Base-by-base conservation (phyloP, 2,797 vertebrate genomes). In the Lerista edwardsae region DNA sequence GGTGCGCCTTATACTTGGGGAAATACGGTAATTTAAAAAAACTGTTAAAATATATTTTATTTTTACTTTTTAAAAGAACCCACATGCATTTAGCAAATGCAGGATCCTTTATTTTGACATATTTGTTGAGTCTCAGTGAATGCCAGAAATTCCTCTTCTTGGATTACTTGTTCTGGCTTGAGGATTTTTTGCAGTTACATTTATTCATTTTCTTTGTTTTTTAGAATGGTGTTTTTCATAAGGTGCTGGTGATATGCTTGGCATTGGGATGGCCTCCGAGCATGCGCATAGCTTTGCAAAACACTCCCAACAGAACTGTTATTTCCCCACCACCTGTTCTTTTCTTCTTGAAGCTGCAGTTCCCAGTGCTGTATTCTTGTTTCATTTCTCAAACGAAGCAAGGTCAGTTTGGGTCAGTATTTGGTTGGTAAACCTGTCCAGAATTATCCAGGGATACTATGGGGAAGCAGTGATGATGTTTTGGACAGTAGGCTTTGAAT, bases 351-450 rank as follows among this genome's bases (percentile, higher is more conserved):
- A 36, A 72, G 19, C 51, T 86, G 17, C 23, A 61, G 83, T 76
- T 84, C 31, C 55, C 8, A 84, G 74, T 86, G 19, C 44, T 80
- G 1, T 74, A 0, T 82, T 4, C 87, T 14, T 78, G 7, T 78
- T 78, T 47, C 57, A 57, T 91, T 85, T 86, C 65, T 25, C n/a
- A 75, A 84, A 74, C 39, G 59, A 64, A 82, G 36, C 69, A 79
- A 51, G 65, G 51, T 75, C 69, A 74, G 17, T 29, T 67, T 67
- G 72, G 65, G 36, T 83, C 59, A 72, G 21, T 44, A 89, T 87
- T 87, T 80, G 71, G 36, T 61, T 0, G 0, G 19, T 77, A 82
- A 75, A 44, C 71, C 10, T 75, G 5, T 7, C 2, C 77, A 47
- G 11, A 74, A 47, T 59, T 72, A 79, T 59, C 27, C 76, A 83